These are phyloP conservation scores for Tipula helvola DNA, from an alignment of 2,888 invertebrate genomes.

Conservation along the genomic window DNA sequence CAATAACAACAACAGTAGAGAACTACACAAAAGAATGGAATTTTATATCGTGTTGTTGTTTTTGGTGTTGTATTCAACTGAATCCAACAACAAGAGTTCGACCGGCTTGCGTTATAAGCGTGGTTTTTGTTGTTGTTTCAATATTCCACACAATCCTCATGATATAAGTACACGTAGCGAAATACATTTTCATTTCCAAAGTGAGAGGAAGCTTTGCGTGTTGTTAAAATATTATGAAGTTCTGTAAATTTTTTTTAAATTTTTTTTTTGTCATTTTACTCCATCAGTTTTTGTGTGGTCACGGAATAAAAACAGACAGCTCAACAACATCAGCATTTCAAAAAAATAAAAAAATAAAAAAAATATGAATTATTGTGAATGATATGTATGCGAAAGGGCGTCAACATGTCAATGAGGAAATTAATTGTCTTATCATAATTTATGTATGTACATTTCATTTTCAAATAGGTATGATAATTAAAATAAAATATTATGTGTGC, in stretches of 20 bases:
- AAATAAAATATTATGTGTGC: neutral
- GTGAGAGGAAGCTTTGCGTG: neutral
- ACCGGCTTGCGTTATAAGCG: neutral
- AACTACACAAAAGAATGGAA: neutral
- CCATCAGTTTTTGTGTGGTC: neutral
- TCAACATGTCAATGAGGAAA: neutral
- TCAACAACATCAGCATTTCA: neutral
- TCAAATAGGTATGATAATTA: neutral
- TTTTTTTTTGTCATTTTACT: neutral
- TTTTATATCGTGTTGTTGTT: neutral
- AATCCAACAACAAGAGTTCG: neutral
- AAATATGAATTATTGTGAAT: neutral
- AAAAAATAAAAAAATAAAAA: neutral
- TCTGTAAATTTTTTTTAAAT: neutral
- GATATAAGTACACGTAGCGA: neutral
- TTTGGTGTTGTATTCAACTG: neutral
- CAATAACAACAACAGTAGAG: neutral
- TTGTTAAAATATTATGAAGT: neutral
- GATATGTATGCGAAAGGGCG: neutral
- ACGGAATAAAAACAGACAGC: neutral
- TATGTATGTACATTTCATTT: neutral
- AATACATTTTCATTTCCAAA: neutral
- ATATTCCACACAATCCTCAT: neutral
- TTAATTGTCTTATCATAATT: neutral
- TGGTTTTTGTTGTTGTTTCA: neutral